Conservation (phyloP, 2,113 vertebrate species). For the Xyliphius kryptos region DNA sequence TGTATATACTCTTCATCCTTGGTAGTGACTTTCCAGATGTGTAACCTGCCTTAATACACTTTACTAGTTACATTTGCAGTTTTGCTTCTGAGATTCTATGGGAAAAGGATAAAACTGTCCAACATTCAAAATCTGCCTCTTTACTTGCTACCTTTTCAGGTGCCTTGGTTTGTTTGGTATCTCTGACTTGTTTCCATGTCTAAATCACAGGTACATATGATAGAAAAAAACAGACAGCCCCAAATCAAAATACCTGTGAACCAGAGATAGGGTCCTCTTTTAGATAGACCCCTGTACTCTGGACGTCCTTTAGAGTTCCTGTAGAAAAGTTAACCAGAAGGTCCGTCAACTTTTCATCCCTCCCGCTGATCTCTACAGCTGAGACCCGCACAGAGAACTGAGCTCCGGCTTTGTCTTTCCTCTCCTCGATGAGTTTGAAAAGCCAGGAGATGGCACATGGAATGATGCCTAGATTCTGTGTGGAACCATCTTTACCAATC, state of each 20-base stretch:
- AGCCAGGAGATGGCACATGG: too few species aligned
- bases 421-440: too few species aligned
- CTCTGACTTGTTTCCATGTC: too few species aligned
- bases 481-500: constrained; percentile 86
- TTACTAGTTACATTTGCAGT: too few species aligned
- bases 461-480: constrained; percentile 84
- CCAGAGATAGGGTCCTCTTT: constrained; percentile 88
- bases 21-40: too few species aligned
- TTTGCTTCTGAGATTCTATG: too few species aligned
- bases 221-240: not conserved
- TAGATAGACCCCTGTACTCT: constrained; percentile 81
- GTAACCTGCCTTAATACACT: too few species aligned
- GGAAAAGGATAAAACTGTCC: too few species aligned
- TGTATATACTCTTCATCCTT: too few species aligned
- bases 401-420: constrained; percentile 79
- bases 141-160: too few species aligned
- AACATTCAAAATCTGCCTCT: too few species aligned
- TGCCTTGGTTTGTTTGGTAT: too few species aligned
- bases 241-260: constrained; percentile 73
- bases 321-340: constrained; percentile 83
- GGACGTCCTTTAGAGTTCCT: constrained; percentile 78
- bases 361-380: constrained; percentile 89
- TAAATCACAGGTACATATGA: not conserved
- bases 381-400: constrained; percentile 92
- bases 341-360: constrained; percentile 84